Conservation (phyloP, 2,888 invertebrate species). For the Halocaridina rubra region DNA sequence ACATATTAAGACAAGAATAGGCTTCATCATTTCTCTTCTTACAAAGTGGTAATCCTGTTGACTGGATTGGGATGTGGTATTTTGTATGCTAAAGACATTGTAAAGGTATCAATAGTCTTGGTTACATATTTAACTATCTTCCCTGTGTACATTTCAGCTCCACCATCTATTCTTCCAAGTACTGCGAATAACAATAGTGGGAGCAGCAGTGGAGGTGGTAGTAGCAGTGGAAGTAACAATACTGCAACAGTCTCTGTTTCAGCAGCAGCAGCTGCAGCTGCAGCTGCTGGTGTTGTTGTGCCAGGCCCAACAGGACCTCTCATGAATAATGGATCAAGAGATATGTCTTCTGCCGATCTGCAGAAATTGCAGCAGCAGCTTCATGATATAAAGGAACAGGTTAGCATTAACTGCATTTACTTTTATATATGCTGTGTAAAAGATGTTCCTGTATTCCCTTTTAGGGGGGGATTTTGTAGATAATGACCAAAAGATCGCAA, state of each 20-base stretch:
- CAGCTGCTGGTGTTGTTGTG: background rate
- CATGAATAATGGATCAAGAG: slow-evolving; percentile 76
- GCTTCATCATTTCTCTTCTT: no score
- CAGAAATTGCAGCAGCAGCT: slow-evolving; percentile 93
- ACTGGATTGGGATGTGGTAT: no score
- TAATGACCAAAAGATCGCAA: no score
- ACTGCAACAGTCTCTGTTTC: background rate
- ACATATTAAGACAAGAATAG: no score
- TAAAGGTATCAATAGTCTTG: no score
- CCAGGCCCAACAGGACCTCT: slow-evolving; percentile 67
- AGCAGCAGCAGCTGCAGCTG: slow-evolving; percentile 27
- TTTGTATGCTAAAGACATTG: no score
- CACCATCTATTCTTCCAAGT: slow-evolving; percentile 37
- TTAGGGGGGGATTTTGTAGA: no score
- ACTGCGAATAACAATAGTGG: slow-evolving; percentile 19
- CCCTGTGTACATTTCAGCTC: slow-evolving; percentile 34
- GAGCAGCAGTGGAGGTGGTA: background rate
- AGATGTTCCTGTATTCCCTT: no score
- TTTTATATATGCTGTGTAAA: no score
- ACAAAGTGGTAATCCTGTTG: no score
- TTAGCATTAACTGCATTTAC: no score
- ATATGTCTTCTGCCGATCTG: slow-evolving; percentile 81
- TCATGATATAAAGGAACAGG: slow-evolving; percentile 97
- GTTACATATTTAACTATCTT: no score
- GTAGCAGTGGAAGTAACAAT: slow-evolving; percentile 19